Evolutionary conservation across 2,113 vertebrate genomes (phyloP), one percentile per base, ranked within the genome.

Genomic region (Telmatochromis sp.): DNA sequence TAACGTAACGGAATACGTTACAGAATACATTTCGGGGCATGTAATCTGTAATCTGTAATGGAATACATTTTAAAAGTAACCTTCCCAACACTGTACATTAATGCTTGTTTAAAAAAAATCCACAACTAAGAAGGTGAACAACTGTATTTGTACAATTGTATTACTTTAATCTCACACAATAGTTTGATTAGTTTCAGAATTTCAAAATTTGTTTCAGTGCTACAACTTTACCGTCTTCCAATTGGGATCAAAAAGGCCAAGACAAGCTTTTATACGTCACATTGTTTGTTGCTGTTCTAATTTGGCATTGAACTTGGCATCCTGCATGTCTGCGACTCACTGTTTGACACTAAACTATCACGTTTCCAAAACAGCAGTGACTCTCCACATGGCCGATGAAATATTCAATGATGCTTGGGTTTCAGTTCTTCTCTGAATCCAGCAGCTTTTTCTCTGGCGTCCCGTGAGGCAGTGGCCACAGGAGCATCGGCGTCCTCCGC

Each of bases 371-470:
- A 95, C 94, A 95, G 57, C 60, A 65, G 12, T 45, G 86, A 81
- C 85, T 86, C 82, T 80, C 81, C 53, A 28, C 83, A 45, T 33
- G 31, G 57, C 55, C 71, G 93, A 90, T 94, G 93, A 95, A 94
- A 94, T 81, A 63, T 88, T 94, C 88, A 94, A 91, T 93, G 91
- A 95, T 94, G 90, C 92, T 95, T 94, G 92, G 91, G 94, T 94
- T 95, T 93, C 95, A 93, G 90, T 86, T 95, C 90, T 84, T 91
- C 73, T 81, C 80, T 87, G 86, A 83, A 68, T 86, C 75, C 85
- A 21, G 79, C 7, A 12, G 31, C 88, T 79, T 31, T 7, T 68
- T 68, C 81, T 5, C 15, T 2, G 21, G 68, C 15, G 3, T 89
- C 87, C 89, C 71, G 15, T 1, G 80, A 50, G 87, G 45, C 50